These are phyloP conservation scores for Chondrilla cf. caribensis DNA, from an alignment of 37 sponge, comb jelly and placozoan genomes.

Conservation along the genomic window DNA sequence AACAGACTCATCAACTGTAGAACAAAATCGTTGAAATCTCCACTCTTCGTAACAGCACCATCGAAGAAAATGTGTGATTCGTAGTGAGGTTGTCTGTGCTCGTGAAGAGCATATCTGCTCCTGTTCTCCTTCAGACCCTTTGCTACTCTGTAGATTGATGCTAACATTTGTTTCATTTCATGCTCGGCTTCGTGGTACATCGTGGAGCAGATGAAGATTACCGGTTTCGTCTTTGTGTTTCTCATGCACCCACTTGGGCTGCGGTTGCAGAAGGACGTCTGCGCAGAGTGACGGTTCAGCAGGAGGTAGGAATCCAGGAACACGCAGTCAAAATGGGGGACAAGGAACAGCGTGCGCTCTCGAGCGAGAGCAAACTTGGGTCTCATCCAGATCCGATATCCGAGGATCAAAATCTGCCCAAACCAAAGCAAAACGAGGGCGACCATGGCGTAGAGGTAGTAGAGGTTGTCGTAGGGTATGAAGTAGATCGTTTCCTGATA, in stretches of 20 bases:
- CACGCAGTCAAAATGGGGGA: constrained; percentile 62
- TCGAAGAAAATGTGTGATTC: constrained; percentile 92
- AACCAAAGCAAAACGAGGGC: constrained; percentile 39
- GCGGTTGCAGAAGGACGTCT: neutral
- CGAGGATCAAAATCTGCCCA: constrained; percentile 51
- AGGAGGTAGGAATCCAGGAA: constrained; percentile 73
- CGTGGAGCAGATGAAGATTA: constrained; percentile 81
- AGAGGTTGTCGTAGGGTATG: neutral
- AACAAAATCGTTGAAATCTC: constrained; percentile 47
- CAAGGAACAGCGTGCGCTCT: constrained; percentile 65
- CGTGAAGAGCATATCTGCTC: neutral
- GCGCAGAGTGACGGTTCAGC: constrained; percentile 54
- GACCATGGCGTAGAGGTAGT: neutral
- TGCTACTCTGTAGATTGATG: constrained; percentile 72
- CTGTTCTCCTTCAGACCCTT: constrained; percentile 10
- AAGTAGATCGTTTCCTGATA: neutral
- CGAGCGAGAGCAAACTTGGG: constrained; percentile 52
- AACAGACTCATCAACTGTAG: constrained; percentile 73
- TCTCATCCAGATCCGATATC: constrained; percentile 30
- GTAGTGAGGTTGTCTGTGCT: constrained; percentile 19
- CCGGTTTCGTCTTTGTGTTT: neutral
- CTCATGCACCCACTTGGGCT: neutral
- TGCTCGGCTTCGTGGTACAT: constrained; percentile 74
- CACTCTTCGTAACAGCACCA: constrained; percentile 51
- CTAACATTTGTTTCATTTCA: constrained; percentile 79